phyloP scores from a whole-genome alignment of 2,113 vertebrate species.

The Oplegnathus fasciatus region DNA sequence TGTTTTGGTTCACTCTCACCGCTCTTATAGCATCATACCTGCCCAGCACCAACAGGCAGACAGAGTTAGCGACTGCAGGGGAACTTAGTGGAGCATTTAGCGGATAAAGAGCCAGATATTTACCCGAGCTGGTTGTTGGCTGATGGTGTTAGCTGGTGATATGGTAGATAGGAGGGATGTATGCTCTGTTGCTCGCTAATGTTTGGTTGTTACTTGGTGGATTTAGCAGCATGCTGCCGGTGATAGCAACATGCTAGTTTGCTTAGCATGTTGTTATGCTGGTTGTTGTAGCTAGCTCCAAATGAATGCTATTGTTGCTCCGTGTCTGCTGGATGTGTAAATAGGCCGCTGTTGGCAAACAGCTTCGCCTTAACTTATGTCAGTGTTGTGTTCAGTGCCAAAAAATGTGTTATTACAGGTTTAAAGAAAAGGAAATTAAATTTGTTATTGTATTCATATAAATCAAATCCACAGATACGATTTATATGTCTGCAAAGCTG shows the following conservation, averaged over 20 bases:
- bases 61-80: not conserved
- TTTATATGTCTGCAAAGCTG: slow-evolving; percentile 22
- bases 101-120: not conserved
- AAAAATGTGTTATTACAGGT: not conserved
- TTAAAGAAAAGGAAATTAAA: not conserved
- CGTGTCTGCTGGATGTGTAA: not conserved
- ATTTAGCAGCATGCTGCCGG: not conserved
- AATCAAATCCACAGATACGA: slow-evolving; percentile 12
- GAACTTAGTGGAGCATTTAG: not conserved
- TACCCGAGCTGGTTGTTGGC: not conserved
- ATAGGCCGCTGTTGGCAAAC: too few species aligned
- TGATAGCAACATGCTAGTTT: not conserved
- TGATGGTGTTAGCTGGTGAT: not conserved
- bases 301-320: not conserved
- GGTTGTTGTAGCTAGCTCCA: not conserved
- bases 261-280: not conserved
- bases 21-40: not conserved
- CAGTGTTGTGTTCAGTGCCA: not conserved
- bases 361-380: not conserved
- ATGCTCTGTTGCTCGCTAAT: not conserved
- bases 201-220: not conserved
- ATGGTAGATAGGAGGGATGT: not conserved
- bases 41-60: not conserved
- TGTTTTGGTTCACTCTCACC: not conserved
- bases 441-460: slow-evolving; percentile 3